Evolutionary conservation across 2,113 vertebrate species (phyloP), one percentile per base, ranked within the genome.

Genomic region (Noctilio leporinus): DNA sequence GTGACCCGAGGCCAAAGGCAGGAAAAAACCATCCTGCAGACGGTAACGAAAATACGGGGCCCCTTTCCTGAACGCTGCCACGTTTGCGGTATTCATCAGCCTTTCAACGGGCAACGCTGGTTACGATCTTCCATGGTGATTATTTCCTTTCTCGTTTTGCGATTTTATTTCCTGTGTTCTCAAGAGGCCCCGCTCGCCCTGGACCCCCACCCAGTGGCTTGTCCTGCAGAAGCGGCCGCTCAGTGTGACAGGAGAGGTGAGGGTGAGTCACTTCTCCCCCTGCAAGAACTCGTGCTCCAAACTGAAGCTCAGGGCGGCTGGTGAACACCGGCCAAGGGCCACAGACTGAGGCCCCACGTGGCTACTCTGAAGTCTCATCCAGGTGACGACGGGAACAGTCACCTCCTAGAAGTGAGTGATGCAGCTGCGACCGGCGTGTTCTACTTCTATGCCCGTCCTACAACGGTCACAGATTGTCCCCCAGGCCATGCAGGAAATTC

Each of bases 271-370:
- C 59, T 5, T 28, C n/a, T 7, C 59, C 10, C 55, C 64, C 17
- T n/a, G 3, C 7, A 7, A 5, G 9, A n/a, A 67, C n/a, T 35
- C n/a, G 4, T 7, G 16, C 64, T 8, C 14, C 64, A 19, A 16
- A 19, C 33, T 33, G 6, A 33, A 35, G 65, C 65, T 67, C n/a
- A 35, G 65, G 65, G 33, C 16, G 33, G 62, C 33, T 49, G 62
- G 62, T 64, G 62, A 64, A 14, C 62, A 5, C 62, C 6, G 2
- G 20, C 28, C 51, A 19, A 49, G 80, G n/a, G 35, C 12, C 12
- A 11, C 5, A 4, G 35, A 62, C 4, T 4, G 28, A 5, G 77
- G 57, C 1, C 57, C 43, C 33, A 22, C 0, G 1, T 24, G n/a
- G 10, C 16, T 20, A 10, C 12, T 30, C 22, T 38, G 20, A 89